These are phyloP conservation scores for Dinomys branickii DNA, from an alignment of 2,113 vertebrate genomes.

Conservation along the genomic window DNA sequence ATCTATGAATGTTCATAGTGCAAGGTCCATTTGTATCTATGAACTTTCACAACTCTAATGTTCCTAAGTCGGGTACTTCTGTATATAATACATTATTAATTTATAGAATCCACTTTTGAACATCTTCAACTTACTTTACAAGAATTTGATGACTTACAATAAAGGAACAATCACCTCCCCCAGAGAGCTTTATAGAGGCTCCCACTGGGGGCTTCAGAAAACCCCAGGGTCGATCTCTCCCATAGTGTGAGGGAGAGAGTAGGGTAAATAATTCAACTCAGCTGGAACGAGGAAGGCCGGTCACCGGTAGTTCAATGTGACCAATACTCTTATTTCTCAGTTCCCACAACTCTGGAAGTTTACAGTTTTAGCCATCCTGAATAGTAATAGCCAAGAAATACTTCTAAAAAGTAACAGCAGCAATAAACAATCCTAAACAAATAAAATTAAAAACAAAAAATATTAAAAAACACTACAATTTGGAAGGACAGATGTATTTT, in stretches of 20 bases:
- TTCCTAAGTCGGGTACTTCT: background rate
- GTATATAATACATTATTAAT: background rate
- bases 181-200: background rate
- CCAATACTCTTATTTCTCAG: background rate
- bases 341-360: background rate
- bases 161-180: background rate
- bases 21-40: background rate
- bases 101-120: background rate
- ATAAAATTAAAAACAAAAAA: constrained; percentile 30
- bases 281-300: background rate
- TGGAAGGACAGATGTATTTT: background rate
- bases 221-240: background rate
- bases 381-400: background rate
- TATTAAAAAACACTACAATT: background rate
- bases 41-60: background rate
- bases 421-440: background rate
- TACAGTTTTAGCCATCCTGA: background rate
- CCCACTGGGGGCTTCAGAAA: background rate
- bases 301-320: background rate
- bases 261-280: background rate
- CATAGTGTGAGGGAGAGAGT: background rate
- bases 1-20: background rate
- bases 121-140: background rate
- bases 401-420: background rate
- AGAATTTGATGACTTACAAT: background rate